These are phyloP conservation scores for Wasmannia auropunctata DNA, from an alignment of 1,140 invertebrate genomes.

Conservation along the genomic window DNA sequence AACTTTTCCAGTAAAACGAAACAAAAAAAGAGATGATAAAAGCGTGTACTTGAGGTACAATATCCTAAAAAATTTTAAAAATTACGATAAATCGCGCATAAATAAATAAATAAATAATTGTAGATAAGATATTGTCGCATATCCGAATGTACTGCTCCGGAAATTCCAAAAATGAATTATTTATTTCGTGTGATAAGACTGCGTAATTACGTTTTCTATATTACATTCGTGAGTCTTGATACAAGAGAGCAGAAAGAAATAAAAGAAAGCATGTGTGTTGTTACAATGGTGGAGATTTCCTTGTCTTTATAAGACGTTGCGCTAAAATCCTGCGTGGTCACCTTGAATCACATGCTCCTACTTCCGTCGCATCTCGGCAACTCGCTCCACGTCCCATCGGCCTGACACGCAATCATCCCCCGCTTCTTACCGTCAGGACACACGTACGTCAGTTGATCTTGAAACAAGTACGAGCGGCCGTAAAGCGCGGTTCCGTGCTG, in stretches of 20 bases:
- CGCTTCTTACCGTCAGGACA: constrained; percentile 81
- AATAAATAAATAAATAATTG: too few relatives aligned
- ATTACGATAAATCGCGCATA: constrained; percentile 23
- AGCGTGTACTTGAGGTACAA: constrained; percentile 21
- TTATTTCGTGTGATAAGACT: constrained; percentile 57
- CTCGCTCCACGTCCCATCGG: constrained; percentile 77
- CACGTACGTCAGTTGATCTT: constrained; percentile 82
- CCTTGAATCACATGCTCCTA: neutral
- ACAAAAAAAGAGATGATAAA: neutral
- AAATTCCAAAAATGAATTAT: constrained; percentile 41
- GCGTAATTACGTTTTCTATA: constrained; percentile 53
- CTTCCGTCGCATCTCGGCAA: constrained; percentile 65
- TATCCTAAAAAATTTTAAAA: constrained; percentile 50
- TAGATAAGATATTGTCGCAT: constrained; percentile 46
- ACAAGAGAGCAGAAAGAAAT: constrained; percentile 38
- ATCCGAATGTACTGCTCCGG: constrained; percentile 32
- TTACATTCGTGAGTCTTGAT: constrained; percentile 49
- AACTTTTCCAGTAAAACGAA: constrained; percentile 37
- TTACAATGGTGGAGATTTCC: constrained; percentile 21
- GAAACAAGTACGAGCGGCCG: constrained; percentile 84
- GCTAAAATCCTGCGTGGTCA: neutral
- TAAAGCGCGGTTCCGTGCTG: constrained; percentile 78
- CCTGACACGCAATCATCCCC: constrained; percentile 74
- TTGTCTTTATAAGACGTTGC: neutral
- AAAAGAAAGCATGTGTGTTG: constrained; percentile 44